Evolutionary conservation across 2,888 invertebrate genomes (phyloP).

Genomic region (Phymatocera aterrima): DNA sequence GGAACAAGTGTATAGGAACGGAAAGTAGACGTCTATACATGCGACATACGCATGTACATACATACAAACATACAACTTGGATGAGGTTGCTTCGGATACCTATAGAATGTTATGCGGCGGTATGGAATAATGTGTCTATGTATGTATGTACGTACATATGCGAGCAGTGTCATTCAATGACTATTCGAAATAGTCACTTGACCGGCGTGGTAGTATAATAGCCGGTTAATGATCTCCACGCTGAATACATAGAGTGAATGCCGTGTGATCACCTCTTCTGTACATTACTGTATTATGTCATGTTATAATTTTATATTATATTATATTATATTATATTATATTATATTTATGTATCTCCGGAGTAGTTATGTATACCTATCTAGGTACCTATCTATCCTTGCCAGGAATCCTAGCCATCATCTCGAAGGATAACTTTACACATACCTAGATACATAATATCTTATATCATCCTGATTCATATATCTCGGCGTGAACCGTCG

Average conservation of each 20-base stretch:
- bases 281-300: conserved; percentile 18
- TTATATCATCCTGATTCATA: not conserved
- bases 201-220: conserved; percentile 59
- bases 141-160: conserved; percentile 2
- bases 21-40: too few relatives aligned
- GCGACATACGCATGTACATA: too few relatives aligned
- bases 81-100: too few relatives aligned
- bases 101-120: too few relatives aligned
- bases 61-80: too few relatives aligned
- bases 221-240: conserved; percentile 61
- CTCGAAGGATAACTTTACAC: not conserved
- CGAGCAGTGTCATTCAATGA: conserved; percentile 52
- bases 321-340: too few relatives aligned
- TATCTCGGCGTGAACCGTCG: not conserved
- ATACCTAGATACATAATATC: not conserved
- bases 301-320: too few relatives aligned
- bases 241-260: conserved; percentile 60
- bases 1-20: conserved; percentile 34
- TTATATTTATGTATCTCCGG: not conserved
- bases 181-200: conserved; percentile 52
- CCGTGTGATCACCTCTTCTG: conserved; percentile 48
- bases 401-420: not conserved
- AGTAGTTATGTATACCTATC: too few relatives aligned
- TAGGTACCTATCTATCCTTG: not conserved
- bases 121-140: too few relatives aligned